Evolutionary conservation across 1,140 invertebrate genomes (phyloP).

Genomic region (Ceratitis capitata): DNA sequence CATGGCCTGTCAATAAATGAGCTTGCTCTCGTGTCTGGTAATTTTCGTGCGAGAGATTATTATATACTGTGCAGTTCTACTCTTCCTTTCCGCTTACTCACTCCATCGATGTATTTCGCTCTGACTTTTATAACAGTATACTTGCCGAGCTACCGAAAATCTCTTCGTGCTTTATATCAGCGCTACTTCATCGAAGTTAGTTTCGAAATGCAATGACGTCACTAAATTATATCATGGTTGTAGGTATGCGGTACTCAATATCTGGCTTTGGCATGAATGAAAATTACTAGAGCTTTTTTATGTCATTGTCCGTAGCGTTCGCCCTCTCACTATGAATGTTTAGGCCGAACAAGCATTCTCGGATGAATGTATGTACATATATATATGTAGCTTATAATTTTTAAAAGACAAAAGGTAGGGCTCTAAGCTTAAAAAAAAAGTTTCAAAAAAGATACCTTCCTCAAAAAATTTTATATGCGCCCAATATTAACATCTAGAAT

Average conservation of each 20-base stretch:
- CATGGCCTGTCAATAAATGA: too few relatives aligned
- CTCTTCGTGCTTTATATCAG: neutral
- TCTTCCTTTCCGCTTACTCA: neutral
- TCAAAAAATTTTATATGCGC: too few relatives aligned
- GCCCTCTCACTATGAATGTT: too few relatives aligned
- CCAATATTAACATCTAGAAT: too few relatives aligned
- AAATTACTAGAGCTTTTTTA: neutral
- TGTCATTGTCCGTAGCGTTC: neutral
- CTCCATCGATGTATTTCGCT: neutral
- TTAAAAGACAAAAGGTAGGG: too few relatives aligned
- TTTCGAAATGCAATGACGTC: slow-evolving; percentile 18
- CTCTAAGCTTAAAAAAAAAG: too few relatives aligned
- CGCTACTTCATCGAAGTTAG: neutral
- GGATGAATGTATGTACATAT: neutral
- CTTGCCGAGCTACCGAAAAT: neutral
- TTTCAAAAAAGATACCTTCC: too few relatives aligned
- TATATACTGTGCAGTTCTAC: neutral
- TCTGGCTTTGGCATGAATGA: neutral
- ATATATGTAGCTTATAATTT: too few relatives aligned
- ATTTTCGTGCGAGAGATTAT: too few relatives aligned
- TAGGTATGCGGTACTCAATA: neutral
- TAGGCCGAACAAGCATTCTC: too few relatives aligned
- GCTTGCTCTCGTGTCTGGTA: too few relatives aligned
- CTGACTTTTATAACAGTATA: neutral
- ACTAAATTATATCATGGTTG: neutral